Evolutionary conservation across 2,113 vertebrate genomes (phyloP).

Genomic region (Varanus komodoensis): DNA sequence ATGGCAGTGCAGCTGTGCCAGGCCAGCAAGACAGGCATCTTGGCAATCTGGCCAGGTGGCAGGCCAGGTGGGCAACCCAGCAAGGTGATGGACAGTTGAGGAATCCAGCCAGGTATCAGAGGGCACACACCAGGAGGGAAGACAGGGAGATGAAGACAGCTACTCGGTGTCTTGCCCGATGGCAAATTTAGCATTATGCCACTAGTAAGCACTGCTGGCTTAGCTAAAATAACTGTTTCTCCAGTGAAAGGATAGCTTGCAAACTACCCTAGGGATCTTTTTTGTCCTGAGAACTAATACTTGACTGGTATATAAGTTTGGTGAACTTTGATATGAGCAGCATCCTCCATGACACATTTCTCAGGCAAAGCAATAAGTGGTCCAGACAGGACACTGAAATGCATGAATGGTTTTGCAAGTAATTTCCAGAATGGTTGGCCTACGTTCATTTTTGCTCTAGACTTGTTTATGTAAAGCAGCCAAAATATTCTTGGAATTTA

Average conservation of each 20-base stretch:
- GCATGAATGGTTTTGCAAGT: background rate
- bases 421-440: conserved; percentile 12
- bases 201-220: background rate
- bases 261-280: background rate
- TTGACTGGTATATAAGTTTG: background rate
- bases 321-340: background rate
- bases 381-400: background rate
- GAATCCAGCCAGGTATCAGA: too few relatives aligned
- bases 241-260: background rate
- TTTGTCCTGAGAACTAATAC: background rate
- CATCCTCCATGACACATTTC: background rate
- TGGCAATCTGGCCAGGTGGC: too few relatives aligned
- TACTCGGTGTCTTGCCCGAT: too few relatives aligned
- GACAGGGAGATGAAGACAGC: too few relatives aligned
- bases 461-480: conserved; percentile 29
- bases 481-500: conserved; percentile 34
- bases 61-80: too few relatives aligned
- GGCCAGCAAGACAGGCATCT: too few relatives aligned
- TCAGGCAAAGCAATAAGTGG: background rate
- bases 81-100: too few relatives aligned
- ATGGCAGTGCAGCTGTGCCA: too few relatives aligned
- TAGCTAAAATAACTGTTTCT: background rate
- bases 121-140: too few relatives aligned
- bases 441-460: conserved; percentile 13
- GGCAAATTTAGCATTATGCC: too few relatives aligned